phyloP scores from a whole-genome alignment of 2,888 invertebrate genomes.

The Stenoptilia bipunctidactyla region DNA sequence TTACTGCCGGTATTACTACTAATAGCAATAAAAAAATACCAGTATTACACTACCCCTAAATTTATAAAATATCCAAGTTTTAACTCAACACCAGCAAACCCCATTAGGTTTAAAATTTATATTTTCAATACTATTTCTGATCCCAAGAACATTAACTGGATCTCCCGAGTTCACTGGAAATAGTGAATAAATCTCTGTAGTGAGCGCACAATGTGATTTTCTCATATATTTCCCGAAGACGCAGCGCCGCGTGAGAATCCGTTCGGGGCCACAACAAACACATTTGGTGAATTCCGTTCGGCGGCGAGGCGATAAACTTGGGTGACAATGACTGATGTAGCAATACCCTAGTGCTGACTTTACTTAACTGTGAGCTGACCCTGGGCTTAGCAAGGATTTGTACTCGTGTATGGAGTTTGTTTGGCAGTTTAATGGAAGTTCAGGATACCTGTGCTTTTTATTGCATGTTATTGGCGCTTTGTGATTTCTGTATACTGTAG shows the following conservation, averaged over 20 bases:
- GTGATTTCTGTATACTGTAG: too few species aligned
- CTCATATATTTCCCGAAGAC: constrained; percentile 3
- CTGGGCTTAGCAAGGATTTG: not conserved
- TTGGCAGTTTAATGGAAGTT: not conserved
- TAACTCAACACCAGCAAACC: too few species aligned
- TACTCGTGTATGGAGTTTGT: not conserved
- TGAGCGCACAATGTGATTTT: not conserved
- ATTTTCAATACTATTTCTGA: too few species aligned
- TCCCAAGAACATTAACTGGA: too few species aligned
- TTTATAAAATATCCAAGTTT: too few species aligned
- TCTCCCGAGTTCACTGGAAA: not conserved
- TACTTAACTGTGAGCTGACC: constrained; percentile 2
- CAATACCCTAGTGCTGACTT: constrained; percentile 21
- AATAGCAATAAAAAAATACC: too few species aligned
- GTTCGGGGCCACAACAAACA: constrained; percentile 48
- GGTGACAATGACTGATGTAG: constrained; percentile 62
- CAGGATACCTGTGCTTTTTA: too few species aligned
- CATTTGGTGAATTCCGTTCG: constrained; percentile 39
- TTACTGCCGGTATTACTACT: too few species aligned
- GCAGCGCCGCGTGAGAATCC: constrained; percentile 22
- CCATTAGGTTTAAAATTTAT: too few species aligned
- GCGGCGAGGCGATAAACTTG: constrained; percentile 43
- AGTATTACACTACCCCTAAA: too few species aligned
- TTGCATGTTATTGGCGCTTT: too few species aligned
- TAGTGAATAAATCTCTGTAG: not conserved